Evolutionary conservation across 2,888 invertebrate species (phyloP).

Genomic region (Nezara viridula): DNA sequence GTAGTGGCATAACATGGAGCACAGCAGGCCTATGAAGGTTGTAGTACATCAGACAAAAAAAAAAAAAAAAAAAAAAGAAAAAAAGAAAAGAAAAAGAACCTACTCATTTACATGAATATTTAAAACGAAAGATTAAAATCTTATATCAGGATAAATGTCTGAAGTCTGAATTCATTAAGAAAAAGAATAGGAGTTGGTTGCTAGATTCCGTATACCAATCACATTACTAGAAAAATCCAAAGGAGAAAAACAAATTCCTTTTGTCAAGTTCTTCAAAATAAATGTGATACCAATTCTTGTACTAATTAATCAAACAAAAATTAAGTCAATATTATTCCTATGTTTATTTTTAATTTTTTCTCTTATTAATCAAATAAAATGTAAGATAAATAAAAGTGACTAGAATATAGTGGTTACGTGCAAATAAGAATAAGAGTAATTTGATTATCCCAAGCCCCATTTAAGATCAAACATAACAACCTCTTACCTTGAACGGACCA

Average conservation of each 20-base stretch:
- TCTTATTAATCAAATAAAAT: not conserved
- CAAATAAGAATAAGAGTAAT: not conserved
- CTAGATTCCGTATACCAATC: too few relatives aligned
- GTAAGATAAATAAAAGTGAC: too few relatives aligned
- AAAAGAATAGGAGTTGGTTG: too few relatives aligned
- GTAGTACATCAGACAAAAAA: too few relatives aligned
- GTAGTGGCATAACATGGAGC: too few relatives aligned
- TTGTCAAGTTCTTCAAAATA: not conserved
- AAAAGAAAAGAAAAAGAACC: too few relatives aligned
- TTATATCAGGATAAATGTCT: too few relatives aligned
- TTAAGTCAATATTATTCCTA: not conserved
- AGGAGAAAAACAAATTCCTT: not conserved
- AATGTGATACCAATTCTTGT: not conserved
- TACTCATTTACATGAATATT: not conserved
- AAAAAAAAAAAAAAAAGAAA: too few relatives aligned
- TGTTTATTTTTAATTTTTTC: not conserved
- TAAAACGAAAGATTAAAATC: not conserved
- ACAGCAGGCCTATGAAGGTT: too few relatives aligned
- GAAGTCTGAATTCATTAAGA: too few relatives aligned
- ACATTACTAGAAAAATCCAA: not conserved
- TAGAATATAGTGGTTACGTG: not conserved
- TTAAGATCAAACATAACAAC: not conserved
- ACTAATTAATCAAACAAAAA: not conserved
- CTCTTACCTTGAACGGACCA: constrained; percentile 31
- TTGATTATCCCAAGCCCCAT: constrained; percentile 24